These are phyloP conservation scores for Gavialis gangeticus DNA, from an alignment of 2,113 vertebrate species.

Conservation along the genomic window DNA sequence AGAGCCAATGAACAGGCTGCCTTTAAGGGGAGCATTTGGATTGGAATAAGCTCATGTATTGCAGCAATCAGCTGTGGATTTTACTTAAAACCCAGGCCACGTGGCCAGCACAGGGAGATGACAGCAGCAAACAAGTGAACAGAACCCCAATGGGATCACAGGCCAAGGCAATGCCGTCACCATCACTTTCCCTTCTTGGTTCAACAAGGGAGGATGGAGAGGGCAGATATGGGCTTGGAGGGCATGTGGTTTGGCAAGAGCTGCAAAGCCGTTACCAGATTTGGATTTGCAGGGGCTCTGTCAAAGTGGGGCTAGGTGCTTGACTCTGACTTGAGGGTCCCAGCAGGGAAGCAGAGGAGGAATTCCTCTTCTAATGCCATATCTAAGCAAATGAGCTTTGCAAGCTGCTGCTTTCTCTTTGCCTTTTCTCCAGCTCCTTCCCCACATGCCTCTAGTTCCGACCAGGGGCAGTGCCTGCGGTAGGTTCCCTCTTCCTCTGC, in stretches of 20 bases:
- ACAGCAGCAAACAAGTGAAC: not conserved
- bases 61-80: rapidly evolving
- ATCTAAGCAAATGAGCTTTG: rapidly evolving
- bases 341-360: not conserved
- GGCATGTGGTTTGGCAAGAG: not conserved
- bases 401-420: not conserved
- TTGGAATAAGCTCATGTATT: not conserved
- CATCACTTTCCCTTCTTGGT: not conserved
- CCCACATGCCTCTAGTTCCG: rapidly evolving
- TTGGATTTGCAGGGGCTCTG: not conserved
- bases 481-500: not conserved
- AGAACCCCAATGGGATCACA: not conserved
- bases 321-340: not conserved
- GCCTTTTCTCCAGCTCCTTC: not conserved
- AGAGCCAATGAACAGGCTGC: not conserved
- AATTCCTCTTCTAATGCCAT: not conserved
- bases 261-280: rapidly evolving
- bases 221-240: not conserved
- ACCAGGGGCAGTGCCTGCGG: not conserved
- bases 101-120: no score
- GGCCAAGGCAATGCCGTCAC: rapidly evolving
- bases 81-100: not conserved
- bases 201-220: not conserved
- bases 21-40: not conserved
- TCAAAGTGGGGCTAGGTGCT: not conserved